Conservation (phyloP, 2,113 vertebrate genomes). For the Thomomys bottae region DNA sequence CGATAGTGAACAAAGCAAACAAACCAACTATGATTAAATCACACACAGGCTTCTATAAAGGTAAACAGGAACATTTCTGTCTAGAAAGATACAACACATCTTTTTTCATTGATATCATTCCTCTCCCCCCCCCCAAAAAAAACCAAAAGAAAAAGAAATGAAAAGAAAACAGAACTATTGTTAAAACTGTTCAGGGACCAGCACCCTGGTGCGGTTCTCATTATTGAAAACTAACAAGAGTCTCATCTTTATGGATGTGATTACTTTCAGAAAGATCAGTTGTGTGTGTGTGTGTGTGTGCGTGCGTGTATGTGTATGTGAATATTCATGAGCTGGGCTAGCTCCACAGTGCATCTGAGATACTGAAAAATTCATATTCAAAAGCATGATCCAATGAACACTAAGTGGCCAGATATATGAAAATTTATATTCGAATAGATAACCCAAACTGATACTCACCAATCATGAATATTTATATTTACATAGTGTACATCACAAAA, state of each 20-base stretch:
- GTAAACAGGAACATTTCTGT: neutral
- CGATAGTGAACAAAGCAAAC: neutral
- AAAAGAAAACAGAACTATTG: conserved; percentile 57
- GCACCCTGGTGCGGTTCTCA: conserved; percentile 55
- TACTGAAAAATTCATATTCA: conserved; percentile 76
- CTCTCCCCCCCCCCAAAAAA: too few species aligned
- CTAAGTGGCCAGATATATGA: conserved; percentile 58
- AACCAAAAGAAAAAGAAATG: conserved; percentile 44
- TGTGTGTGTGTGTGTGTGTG: conserved; percentile 60
- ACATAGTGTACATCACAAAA: conserved; percentile 13
- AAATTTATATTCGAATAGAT: conserved; percentile 71
- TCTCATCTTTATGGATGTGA: conserved; percentile 76
- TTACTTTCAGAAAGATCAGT: conserved; percentile 72
- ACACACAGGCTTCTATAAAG: neutral
- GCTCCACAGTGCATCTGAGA: conserved; percentile 46
- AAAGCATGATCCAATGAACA: conserved; percentile 75
- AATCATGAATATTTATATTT: conserved; percentile 62
- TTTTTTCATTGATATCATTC: conserved; percentile 35
- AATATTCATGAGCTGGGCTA: conserved; percentile 79
- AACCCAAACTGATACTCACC: conserved; percentile 46
- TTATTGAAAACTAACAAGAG: conserved; percentile 70
- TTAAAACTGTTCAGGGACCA: conserved; percentile 39
- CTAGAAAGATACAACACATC: conserved; percentile 1
- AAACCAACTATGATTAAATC: neutral
- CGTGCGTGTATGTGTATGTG: conserved; percentile 62